Conservation (phyloP, 2,888 invertebrate genomes). For the Catonia carolina region DNA sequence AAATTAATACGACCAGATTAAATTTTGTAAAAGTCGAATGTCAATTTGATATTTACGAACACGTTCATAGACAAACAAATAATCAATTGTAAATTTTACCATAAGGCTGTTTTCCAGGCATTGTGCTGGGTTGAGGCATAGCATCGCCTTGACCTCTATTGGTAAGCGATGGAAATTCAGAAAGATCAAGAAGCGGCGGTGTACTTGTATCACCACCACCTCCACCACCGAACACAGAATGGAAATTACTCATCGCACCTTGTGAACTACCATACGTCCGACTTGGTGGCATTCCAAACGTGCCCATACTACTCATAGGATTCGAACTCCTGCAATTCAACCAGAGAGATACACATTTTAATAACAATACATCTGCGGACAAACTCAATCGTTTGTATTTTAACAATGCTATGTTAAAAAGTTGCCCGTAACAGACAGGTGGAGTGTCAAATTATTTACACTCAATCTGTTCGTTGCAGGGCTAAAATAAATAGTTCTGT, state of each 20-base stretch:
- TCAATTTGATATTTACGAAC: too few relatives aligned
- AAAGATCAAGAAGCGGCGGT: conserved; percentile 82
- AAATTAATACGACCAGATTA: too few relatives aligned
- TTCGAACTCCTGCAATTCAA: conserved; percentile 48
- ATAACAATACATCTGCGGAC: too few relatives aligned
- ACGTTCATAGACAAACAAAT: too few relatives aligned
- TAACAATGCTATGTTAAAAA: too few relatives aligned
- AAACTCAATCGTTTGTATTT: too few relatives aligned
- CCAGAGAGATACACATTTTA: conserved; percentile 13
- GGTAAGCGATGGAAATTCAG: conserved; percentile 88
- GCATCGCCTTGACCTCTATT: conserved; percentile 75
- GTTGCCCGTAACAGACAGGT: too few relatives aligned
- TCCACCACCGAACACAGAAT: conserved; percentile 64
- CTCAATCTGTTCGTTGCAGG: too few relatives aligned
- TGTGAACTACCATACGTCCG: conserved; percentile 45
- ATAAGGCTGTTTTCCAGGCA: conserved; percentile 85
- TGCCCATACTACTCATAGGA: conserved; percentile 56
- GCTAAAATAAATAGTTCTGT: too few relatives aligned
- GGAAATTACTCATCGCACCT: conserved; percentile 54
- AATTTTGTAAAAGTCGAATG: too few relatives aligned
- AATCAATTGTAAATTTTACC: conserved; percentile 51
- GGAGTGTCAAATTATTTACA: too few relatives aligned
- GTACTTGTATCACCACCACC: conserved; percentile 68
- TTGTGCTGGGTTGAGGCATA: conserved; percentile 67
- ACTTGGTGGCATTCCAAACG: conserved; percentile 55